These are phyloP conservation scores for Lasioglossum oenotherae DNA, from an alignment of 2,888 invertebrate species.

Conservation along the genomic window DNA sequence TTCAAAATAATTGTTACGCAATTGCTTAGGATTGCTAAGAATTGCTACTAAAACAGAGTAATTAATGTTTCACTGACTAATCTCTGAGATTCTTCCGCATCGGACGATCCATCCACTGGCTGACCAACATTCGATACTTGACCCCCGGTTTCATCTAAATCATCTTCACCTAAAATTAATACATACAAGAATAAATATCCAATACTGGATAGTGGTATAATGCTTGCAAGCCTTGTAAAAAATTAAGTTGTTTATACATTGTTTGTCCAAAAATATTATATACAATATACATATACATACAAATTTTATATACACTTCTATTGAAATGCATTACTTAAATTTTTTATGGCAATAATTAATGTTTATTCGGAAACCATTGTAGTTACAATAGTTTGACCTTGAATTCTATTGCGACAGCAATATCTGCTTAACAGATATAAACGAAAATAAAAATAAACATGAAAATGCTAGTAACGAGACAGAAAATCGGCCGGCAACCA, in stretches of 20 bases:
- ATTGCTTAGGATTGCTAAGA: not conserved
- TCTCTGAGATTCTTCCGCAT: conserved; percentile 88
- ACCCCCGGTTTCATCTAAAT: conserved; percentile 88
- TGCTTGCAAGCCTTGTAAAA: conserved; percentile 15
- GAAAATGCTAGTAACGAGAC: not conserved
- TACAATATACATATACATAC: not conserved
- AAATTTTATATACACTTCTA: not conserved
- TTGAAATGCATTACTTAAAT: not conserved
- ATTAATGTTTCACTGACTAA: conserved; percentile 72
- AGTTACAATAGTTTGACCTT: not conserved
- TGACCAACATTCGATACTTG: conserved; percentile 83
- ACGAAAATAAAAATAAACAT: not conserved
- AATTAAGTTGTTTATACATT: conserved; percentile 30
- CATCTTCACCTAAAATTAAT: conserved; percentile 87
- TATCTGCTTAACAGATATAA: not conserved
- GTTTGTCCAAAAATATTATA: not conserved
- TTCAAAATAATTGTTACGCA: conserved; percentile 27
- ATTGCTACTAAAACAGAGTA: not conserved
- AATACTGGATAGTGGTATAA: not conserved
- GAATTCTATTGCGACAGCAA: not conserved
- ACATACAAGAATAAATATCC: not conserved
- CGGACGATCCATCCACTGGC: conserved; percentile 89
- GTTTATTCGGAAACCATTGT: conserved; percentile 5
- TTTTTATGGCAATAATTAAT: not conserved
- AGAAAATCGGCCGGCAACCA: not conserved